Base-by-base conservation (phyloP, 2,888 invertebrate species). In the Harpalus rufipes region DNA sequence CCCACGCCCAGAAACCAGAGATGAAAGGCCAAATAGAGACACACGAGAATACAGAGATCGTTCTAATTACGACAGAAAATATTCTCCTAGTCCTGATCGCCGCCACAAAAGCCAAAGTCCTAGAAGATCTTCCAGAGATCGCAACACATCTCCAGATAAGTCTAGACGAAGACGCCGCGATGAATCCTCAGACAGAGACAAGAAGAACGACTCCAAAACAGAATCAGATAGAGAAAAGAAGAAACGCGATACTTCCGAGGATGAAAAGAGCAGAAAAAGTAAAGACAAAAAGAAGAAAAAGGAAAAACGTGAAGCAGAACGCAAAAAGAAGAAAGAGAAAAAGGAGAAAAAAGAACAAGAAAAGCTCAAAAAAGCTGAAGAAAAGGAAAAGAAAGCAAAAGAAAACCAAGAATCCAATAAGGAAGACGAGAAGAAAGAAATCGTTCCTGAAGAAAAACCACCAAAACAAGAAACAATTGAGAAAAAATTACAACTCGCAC, bases 371-470 rank as follows among this genome's bases (percentile, higher is more conserved):
- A 91, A 90, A 87, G 88, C 88, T 25, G 82, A 90, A 89, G 85
- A 90, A 90, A 88, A 89, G 88, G 86, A 90, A 93, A 87, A 93
- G 18, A 93, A 93, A 86, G 93, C 93, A 88, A 93, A 93, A 80
- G 93, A 92, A 87, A 92, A 92, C 84, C 90, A 89, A 83, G 86
- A 86, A 86, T 88, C 89, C 88, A 88, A 90, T 86, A 86, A 90
- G 87, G 84, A 90, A 81, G 90, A 90, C 41, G 81, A 86, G 14
- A 86, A 83, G 2, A 87, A 87, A 86, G 86, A 86, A 44, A 87
- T 87, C 51, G 32, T 85, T 8, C 81, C 85, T 41, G 86, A 86
- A 68, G 87, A 88, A 78, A 87, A 88, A 89, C 21, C 18, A 86
- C 87, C 85, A 68, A 86, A 84, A 44, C 85, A 78, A 72, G 85